Evolutionary conservation across 2,888 invertebrate genomes (phyloP).

Genomic region (Drosophila subquinaria): DNA sequence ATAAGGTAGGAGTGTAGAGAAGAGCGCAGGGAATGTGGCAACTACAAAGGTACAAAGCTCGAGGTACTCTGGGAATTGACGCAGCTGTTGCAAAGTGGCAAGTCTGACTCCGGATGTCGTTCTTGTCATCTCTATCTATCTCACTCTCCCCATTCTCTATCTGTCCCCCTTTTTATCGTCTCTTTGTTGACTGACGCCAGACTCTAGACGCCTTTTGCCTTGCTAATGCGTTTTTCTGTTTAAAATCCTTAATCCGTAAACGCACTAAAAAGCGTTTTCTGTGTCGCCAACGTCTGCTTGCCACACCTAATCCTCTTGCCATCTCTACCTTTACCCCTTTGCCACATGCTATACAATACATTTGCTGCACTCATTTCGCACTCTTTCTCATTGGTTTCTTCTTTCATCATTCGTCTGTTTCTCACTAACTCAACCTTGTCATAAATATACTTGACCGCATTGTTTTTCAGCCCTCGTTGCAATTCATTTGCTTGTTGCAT

Average conservation of each 20-base stretch:
- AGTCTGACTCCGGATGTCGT: slow-evolving; percentile 35
- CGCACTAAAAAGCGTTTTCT: slow-evolving; percentile 76
- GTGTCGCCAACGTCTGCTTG: slow-evolving; percentile 59
- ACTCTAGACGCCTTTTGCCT: slow-evolving; percentile 60
- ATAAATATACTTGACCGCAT: slow-evolving; percentile 81
- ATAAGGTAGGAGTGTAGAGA: not conserved
- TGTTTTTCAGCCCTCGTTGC: slow-evolving; percentile 47
- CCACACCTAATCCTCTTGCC: slow-evolving; percentile 50
- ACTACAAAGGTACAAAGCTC: slow-evolving; percentile 28
- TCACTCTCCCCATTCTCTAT: not conserved
- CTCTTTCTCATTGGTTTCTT: slow-evolving; percentile 12
- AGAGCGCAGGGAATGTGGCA: not conserved
- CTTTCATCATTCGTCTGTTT: not conserved
- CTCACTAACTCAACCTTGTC: slow-evolving; percentile 67
- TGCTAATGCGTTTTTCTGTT: slow-evolving; percentile 82
- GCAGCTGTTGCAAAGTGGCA: slow-evolving; percentile 83
- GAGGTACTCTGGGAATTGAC: slow-evolving; percentile 70
- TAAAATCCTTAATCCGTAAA: slow-evolving; percentile 80
- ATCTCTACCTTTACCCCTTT: not conserved
- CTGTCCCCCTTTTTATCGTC: slow-evolving; percentile 10
- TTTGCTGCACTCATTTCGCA: slow-evolving; percentile 15
- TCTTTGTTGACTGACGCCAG: slow-evolving; percentile 43
- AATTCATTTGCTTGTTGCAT: slow-evolving; percentile 61
- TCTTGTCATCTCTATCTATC: slow-evolving; percentile 14
- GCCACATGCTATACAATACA: slow-evolving; percentile 25